Evolutionary conservation across 2,888 invertebrate species (phyloP).

Genomic region (Ectemnius continuus): DNA sequence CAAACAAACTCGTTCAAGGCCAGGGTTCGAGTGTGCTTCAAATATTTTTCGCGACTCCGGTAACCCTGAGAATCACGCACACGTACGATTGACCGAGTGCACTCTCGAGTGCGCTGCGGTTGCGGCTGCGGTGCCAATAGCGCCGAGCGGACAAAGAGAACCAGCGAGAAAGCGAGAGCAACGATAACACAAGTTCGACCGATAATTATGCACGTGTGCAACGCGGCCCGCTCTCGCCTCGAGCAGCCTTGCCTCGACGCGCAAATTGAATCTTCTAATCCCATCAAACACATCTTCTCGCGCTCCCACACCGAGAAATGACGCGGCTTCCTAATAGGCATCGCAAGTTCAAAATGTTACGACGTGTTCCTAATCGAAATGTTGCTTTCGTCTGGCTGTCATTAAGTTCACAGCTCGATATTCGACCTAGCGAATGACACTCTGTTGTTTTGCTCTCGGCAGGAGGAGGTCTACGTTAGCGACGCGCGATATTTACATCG

Average conservation of each 20-base stretch:
- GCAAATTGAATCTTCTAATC: conserved; percentile 3
- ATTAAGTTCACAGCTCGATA: too few relatives aligned
- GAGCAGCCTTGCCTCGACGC: background rate
- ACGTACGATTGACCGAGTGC: conserved; percentile 19
- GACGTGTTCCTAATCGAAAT: too few relatives aligned
- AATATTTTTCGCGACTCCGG: conserved; percentile 57
- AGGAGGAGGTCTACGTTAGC: too few relatives aligned
- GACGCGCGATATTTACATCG: too few relatives aligned
- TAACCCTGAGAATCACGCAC: conserved; percentile 46
- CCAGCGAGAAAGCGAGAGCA: background rate
- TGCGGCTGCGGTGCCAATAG: background rate
- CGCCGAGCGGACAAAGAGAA: too few relatives aligned
- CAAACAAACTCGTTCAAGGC: conserved; percentile 63
- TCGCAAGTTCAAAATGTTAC: too few relatives aligned
- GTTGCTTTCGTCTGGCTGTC: too few relatives aligned
- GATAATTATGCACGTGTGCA: background rate
- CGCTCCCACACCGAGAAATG: too few relatives aligned
- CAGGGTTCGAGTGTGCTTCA: conserved; percentile 56
- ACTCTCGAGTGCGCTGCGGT: conserved; percentile 6
- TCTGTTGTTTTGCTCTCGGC: too few relatives aligned
- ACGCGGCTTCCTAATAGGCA: too few relatives aligned
- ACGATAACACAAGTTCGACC: background rate
- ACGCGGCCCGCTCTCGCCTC: background rate
- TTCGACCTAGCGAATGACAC: too few relatives aligned
- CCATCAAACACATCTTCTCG: background rate